Evolutionary conservation across 30 jellyfish, hydroid and myxozoan genomes (phyloP), one percentile per base, ranked within the genome.

Genomic region (Mastigias papua): DNA sequence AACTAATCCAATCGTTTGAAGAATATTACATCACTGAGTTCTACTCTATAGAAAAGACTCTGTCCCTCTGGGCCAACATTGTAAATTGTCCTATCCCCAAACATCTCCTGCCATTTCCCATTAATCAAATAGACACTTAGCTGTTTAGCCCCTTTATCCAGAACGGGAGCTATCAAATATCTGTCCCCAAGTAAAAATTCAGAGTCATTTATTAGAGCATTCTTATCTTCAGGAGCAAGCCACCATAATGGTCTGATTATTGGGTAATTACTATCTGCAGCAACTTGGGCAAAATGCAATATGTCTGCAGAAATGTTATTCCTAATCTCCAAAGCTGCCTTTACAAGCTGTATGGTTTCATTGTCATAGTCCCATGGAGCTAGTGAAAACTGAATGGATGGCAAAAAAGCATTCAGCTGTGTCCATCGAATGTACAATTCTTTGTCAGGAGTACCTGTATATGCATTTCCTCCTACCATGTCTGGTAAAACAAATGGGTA

Each of bases 401-500:
- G 99, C 29, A 94, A 64, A 84, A 94, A 94, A 15, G 83, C 97
- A 48, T 79, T 58, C 34, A 94, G 84, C 84, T 94, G 99, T 25
- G 90, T 61, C 99, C 99, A 94, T 30, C 99, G 86, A 20, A 94
- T 80, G 90, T 89, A 94, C 29, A 94, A 73, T 77, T 94, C 99
- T 65, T 90, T 86, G 62, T 85, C 94, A 37, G 98, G 98, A 61
- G 35, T 66, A 30, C 89, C 72, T 35, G 8, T 23, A 35, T 88
- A 83, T 0, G 97, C 96, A 89, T 94, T 94, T 20, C 99, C 99
- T 9, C 99, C 99, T 37, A 94, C 97, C 99, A 94, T 94, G 80
- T 94, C 99, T 22, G 99, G 99, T 15, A 94, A 86, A 21, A 94
- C 75, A 57, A 77, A 94, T 0, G 99, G 99, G 74, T 94, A 94